These are phyloP conservation scores for Nothobranchius kuhntae DNA, from an alignment of 2,113 vertebrate genomes.

Conservation along the genomic window DNA sequence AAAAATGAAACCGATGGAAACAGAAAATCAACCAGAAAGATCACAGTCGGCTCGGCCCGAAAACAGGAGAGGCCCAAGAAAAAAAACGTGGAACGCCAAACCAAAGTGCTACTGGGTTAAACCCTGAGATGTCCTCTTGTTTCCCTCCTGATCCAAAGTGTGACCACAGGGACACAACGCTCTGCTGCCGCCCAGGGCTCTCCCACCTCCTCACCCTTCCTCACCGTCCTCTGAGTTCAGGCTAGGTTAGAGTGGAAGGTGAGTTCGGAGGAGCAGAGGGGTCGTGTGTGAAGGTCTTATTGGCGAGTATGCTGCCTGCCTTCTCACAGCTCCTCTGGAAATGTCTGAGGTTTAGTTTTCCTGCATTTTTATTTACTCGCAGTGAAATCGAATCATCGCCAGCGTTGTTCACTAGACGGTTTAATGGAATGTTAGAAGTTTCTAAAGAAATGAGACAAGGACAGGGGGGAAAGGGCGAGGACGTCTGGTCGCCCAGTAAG, in stretches of 20 bases:
- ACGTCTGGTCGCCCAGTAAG: conserved; percentile 70
- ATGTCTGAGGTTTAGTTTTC: conserved; percentile 38
- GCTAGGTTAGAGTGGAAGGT: conserved; percentile 23
- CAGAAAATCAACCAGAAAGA: conserved; percentile 75
- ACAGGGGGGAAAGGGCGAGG: conserved; percentile 55
- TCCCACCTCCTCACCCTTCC: conserved; percentile 42
- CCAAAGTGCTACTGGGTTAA: conserved; percentile 69
- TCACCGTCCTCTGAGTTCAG: conserved; percentile 27
- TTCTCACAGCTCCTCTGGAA: conserved; percentile 1
- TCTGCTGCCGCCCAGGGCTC: conserved; percentile 59
- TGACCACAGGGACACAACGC: conserved; percentile 39
- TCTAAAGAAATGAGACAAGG: conserved; percentile 49
- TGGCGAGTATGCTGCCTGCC: conserved; percentile 3
- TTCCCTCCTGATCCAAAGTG: conserved; percentile 42
- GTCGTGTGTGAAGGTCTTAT: conserved; percentile 18
- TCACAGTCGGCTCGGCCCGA: conserved; percentile 85
- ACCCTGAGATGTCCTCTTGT: conserved; percentile 55
- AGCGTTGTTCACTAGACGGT: conserved; percentile 29
- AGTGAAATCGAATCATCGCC: conserved; percentile 38
- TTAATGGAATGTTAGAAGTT: conserved; percentile 75
- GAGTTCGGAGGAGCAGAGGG: conserved; percentile 42
- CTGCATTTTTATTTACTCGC: conserved; percentile 12
- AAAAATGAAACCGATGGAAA: conserved; percentile 25
- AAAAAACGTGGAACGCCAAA: conserved; percentile 80
- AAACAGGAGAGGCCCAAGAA: conserved; percentile 82